Percentiles rank a stretch among this genome's conserved stretches.
These are phyloP conservation scores for Eulacestoma nigropectus DNA, from an alignment of 2,113 vertebrate genomes.

Conservation along the genomic window DNA sequence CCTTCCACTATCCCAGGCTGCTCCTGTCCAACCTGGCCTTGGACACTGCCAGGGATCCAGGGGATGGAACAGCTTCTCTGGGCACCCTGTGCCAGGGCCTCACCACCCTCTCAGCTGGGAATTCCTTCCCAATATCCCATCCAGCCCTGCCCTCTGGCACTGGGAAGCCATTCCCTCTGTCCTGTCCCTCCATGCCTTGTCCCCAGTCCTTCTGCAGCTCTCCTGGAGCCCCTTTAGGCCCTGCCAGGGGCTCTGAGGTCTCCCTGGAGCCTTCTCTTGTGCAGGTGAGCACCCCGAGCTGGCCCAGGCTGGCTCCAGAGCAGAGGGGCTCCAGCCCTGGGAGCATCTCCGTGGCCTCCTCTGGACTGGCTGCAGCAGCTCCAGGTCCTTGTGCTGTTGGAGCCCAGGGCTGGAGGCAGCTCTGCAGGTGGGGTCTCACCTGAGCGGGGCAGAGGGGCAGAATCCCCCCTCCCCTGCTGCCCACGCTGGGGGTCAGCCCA, in stretches of 20 bases:
- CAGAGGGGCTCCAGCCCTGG: neutral
- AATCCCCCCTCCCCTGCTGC: neutral
- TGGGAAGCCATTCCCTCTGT: neutral
- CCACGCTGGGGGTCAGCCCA: neutral
- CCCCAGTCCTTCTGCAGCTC: neutral
- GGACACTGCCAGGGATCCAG: neutral
- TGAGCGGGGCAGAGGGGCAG: neutral
- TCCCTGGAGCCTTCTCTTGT: neutral
- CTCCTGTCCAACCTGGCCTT: neutral
- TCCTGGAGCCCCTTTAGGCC: neutral
- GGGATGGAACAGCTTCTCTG: neutral
- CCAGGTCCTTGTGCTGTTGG: neutral
- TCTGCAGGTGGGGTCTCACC: neutral
- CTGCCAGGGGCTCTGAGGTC: too few relatives aligned
- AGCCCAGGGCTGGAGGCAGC: neutral
- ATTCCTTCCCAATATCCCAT: neutral
- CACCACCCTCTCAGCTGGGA: neutral
- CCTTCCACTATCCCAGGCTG: fast-evolving
- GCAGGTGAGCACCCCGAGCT: too few relatives aligned
- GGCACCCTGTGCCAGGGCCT: neutral
- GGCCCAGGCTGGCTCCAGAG: too few relatives aligned
- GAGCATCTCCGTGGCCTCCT: neutral
- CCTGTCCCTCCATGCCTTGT: neutral
- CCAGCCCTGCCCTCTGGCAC: neutral
- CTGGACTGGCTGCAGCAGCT: neutral